Base-by-base conservation (phyloP, 2,888 invertebrate species). In the Andrena bucephala region DNA sequence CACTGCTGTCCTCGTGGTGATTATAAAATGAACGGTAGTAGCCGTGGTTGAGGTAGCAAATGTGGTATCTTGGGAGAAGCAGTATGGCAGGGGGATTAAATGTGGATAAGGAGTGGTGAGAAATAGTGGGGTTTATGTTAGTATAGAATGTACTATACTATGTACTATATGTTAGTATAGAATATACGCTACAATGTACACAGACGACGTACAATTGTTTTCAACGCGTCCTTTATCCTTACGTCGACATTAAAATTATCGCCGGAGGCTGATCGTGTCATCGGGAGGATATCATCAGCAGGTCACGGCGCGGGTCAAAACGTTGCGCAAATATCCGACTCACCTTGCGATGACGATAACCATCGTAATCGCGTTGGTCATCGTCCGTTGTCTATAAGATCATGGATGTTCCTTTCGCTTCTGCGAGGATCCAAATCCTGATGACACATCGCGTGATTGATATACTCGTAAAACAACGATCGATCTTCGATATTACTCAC, bases 251-350 rank as follows among this genome's bases (percentile, higher is more conserved):
- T 60, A 74, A 77, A 74, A 73, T 31, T 72, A 75, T 84, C 27
- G 84, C 84, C 82, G n/a, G 65, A 62, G 84, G 84, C 67, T 29
- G 81, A 84, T 79, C 77, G 72, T 84, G 82, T 84, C 81, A 83
- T 83, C 76, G 75, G n/a, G 50, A 24, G 74, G 74, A 71, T 52
- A 79, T 70, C 74, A 72, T 79, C 75, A 72, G 68, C 60, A 65
- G 86, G 81, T 87, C 79, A 70, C 60, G 68, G 42, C 81, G 62
- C 16, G 78, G 85, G 85, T 87, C 86, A 80, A 68, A 82, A 54
- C 50, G 78, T 77, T 73, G 74, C 72, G 78, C 78, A 83, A 84
- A 86, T 72, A 86, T 66, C 75, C 77, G 69, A 84, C 77, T 87
- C 70, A 72, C 86, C 77, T 83, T 76, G 80, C 63, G 63, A 72